Conservation (phyloP, 2,797 vertebrate genomes). For the Anabas testudineus region DNA sequence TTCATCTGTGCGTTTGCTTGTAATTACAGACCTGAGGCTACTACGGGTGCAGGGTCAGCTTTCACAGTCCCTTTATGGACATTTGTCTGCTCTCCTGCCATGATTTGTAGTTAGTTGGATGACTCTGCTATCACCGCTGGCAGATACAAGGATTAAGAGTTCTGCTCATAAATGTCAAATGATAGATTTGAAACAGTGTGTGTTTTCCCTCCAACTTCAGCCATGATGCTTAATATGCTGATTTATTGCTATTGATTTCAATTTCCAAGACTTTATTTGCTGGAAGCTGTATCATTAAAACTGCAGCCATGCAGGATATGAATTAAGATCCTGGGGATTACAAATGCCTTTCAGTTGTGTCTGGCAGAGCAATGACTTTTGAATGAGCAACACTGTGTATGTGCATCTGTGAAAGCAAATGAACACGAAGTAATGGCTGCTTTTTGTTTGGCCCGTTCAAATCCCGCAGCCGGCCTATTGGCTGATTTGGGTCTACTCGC, state of each 20-base stretch:
- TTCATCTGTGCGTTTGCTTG: constrained; percentile 52
- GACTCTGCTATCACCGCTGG: constrained; percentile 36
- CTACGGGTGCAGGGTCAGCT: constrained; percentile 43
- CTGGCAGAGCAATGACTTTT: constrained; percentile 61
- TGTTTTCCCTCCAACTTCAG: constrained; percentile 48
- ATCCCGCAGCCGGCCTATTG: constrained; percentile 57
- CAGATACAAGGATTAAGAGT: constrained; percentile 71
- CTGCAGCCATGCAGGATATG: constrained; percentile 58
- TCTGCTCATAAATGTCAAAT: constrained; percentile 73
- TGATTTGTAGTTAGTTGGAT: constrained; percentile 56
- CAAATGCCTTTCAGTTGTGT: constrained; percentile 68
- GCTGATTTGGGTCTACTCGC: constrained; percentile 29
- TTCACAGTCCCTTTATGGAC: constrained; percentile 41
- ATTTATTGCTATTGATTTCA: constrained; percentile 81
- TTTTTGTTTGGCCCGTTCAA: constrained; percentile 65
- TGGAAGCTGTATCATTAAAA: constrained; percentile 69
- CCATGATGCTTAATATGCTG: constrained; percentile 75
- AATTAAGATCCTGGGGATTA: constrained; percentile 72
- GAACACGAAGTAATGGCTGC: constrained; percentile 26
- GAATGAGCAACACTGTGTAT: constrained; percentile 47
- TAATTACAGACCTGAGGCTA: constrained; percentile 65
- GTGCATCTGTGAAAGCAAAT: constrained; percentile 50
- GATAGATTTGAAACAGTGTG: constrained; percentile 69
- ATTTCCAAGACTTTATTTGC: constrained; percentile 75
- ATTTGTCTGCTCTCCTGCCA: constrained; percentile 24